These are phyloP conservation scores for Armadillidium nasatum DNA, from an alignment of 1,140 invertebrate species.

Conservation along the genomic window DNA sequence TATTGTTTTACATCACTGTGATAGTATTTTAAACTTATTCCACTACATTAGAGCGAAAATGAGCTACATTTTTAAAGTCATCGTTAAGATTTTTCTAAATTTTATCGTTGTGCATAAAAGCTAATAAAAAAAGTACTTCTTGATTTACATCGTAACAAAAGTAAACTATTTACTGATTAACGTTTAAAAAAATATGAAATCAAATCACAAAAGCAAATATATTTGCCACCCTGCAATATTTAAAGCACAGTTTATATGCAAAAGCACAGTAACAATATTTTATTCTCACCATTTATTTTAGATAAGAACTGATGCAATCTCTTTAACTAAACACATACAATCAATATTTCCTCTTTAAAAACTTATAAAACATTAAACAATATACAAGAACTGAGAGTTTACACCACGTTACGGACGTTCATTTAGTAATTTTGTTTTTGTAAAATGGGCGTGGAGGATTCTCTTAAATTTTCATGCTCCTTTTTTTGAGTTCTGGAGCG, in stretches of 20 bases:
- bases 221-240: background rate
- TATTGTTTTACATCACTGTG: background rate
- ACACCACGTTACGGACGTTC: background rate
- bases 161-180: background rate
- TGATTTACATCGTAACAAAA: background rate
- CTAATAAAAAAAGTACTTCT: background rate
- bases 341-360: conserved; percentile 3
- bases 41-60: background rate
- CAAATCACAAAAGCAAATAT: background rate
- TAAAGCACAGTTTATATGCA: background rate
- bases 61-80: background rate
- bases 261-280: background rate
- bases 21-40: too few species aligned
- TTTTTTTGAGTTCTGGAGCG: background rate
- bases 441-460: background rate
- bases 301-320: background rate
- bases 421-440: background rate
- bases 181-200: background rate
- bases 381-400: background rate
- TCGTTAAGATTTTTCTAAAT: background rate
- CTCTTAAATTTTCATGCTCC: background rate
- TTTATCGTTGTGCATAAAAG: background rate
- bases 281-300: background rate
- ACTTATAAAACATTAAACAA: background rate
- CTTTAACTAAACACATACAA: background rate